A percentile compares a stretch with the other conserved stretches of the same genome.
These are phyloP conservation scores for Hemaris fuciformis DNA, from an alignment of 2,888 invertebrate species.

Conservation along the genomic window DNA sequence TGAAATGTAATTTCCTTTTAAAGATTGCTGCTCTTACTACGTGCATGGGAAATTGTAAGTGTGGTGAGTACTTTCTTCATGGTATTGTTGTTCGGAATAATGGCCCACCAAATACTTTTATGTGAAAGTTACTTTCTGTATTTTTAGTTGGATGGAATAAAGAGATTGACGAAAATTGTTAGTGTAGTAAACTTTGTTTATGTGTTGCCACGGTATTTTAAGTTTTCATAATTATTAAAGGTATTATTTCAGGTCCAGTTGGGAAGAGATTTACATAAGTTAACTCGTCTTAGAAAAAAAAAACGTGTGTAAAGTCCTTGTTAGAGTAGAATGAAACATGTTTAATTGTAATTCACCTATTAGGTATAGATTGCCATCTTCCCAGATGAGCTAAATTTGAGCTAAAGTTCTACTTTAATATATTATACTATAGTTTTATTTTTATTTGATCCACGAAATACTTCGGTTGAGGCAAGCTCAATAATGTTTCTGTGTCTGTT, in stretches of 20 bases:
- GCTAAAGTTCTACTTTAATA: too few relatives aligned
- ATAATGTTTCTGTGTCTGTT: neutral
- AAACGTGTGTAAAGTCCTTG: too few relatives aligned
- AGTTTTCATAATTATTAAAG: too few relatives aligned
- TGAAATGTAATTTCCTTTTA: slow-evolving; percentile 15
- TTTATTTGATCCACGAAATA: neutral
- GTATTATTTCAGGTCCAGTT: too few relatives aligned
- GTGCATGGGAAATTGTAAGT: slow-evolving; percentile 7
- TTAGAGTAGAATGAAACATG: too few relatives aligned
- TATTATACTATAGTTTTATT: too few relatives aligned
- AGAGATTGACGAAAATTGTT: neutral
- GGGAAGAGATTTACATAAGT: too few relatives aligned
- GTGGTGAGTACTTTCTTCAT: neutral
- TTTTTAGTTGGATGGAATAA: neutral
- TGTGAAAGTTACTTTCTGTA: slow-evolving; percentile 2
- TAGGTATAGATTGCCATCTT: too few relatives aligned
- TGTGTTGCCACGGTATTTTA: too few relatives aligned
- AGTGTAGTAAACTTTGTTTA: neutral
- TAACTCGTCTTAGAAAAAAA: too few relatives aligned
- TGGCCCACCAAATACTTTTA: neutral
- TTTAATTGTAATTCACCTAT: too few relatives aligned
- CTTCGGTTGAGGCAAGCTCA: neutral
- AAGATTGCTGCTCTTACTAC: neutral
- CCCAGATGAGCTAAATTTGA: too few relatives aligned
- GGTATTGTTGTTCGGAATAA: neutral